Base-by-base conservation (phyloP, 2,113 vertebrate genomes). In the Aptenodytes forsteri region DNA sequence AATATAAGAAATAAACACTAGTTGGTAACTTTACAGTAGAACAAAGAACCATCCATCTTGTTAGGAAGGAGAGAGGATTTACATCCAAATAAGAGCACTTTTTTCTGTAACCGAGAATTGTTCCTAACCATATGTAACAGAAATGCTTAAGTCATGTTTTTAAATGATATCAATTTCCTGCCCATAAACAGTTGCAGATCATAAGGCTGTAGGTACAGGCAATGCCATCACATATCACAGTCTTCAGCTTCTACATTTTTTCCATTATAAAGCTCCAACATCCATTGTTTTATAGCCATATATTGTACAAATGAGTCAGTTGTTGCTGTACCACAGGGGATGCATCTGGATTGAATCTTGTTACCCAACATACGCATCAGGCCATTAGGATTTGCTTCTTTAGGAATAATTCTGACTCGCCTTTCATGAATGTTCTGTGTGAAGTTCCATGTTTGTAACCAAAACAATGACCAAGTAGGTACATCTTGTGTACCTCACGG, bases 331-430 rank as follows among this genome's bases (percentile, higher is more conserved):
- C 62, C 69, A 83, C 59, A 83, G 72, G 64, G 34, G 78, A 49
- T 72, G 49, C 69, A 90, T 93, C 94, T 96, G 96, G 95, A 87
- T 84, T 94, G 61, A 89, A 93, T 95, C 70, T 81, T 75, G 10
- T 34, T 85, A 59, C 29, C 66, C 76, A 83, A 14, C 8, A 34
- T 10, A 44, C 9, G 72, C 0, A 0, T 46, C 92, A 96, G 84
- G 44, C 71, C 42, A 18, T 86, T 49, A 83, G 46, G 76, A 73
- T 65, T 78, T 65, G 58, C 72, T 91, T 70, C 61, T 81, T 87
- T 61, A 84, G 69, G 61, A 83, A 21, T 69, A 69, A 49, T 79
- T 94, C 89, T 86, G 75, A 79, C 38, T 92, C 0, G 2, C 46
- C 73, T 90, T 89, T 91, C 47, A 14, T 58, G 40, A 78, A 82